Percentiles rank a stretch among this genome's conserved stretches.
Evolutionary conservation across 2,797 vertebrate species (phyloP).

Genomic region (Megaceryle alcyon): DNA sequence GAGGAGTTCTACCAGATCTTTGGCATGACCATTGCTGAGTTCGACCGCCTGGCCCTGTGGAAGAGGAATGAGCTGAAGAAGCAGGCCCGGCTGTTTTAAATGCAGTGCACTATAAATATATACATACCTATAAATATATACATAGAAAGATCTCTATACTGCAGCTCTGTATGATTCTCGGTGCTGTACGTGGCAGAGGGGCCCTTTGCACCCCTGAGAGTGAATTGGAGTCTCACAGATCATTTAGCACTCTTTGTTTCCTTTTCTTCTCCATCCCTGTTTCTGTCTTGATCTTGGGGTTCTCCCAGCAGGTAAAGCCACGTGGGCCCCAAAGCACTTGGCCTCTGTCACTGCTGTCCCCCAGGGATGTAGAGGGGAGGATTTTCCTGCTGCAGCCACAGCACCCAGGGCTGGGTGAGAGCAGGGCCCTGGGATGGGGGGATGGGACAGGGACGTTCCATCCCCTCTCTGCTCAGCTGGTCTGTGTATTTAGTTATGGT

Average conservation of each 20-base stretch:
- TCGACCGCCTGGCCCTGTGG: slow-evolving; percentile 98
- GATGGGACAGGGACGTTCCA: too few species aligned
- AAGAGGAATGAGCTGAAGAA: slow-evolving; percentile 99
- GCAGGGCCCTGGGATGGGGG: neutral
- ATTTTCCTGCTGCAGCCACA: neutral
- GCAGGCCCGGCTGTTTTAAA: slow-evolving; percentile 94
- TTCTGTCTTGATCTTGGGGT: neutral
- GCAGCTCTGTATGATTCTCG: slow-evolving; percentile 75
- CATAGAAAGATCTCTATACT: slow-evolving; percentile 78
- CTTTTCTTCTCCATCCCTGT: neutral
- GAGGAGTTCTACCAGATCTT: slow-evolving; percentile 98
- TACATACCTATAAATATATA: slow-evolving; percentile 79
- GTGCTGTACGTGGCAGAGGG: slow-evolving; percentile 55
- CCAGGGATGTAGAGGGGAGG: neutral
- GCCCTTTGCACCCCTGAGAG: slow-evolving; percentile 70
- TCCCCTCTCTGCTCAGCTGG: neutral
- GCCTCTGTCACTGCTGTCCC: neutral
- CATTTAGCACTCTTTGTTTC: slow-evolving; percentile 71
- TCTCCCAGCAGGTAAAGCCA: neutral
- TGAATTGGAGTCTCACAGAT: slow-evolving; percentile 68
- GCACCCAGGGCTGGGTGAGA: neutral
- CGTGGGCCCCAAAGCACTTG: fast-evolving
- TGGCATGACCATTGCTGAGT: slow-evolving; percentile 95
- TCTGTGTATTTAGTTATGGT: neutral
- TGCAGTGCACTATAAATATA: slow-evolving; percentile 75